Percentiles rank a stretch among this genome's conserved stretches.
Conservation (phyloP, 2,888 invertebrate species). For the Clanis bilineata region DNA sequence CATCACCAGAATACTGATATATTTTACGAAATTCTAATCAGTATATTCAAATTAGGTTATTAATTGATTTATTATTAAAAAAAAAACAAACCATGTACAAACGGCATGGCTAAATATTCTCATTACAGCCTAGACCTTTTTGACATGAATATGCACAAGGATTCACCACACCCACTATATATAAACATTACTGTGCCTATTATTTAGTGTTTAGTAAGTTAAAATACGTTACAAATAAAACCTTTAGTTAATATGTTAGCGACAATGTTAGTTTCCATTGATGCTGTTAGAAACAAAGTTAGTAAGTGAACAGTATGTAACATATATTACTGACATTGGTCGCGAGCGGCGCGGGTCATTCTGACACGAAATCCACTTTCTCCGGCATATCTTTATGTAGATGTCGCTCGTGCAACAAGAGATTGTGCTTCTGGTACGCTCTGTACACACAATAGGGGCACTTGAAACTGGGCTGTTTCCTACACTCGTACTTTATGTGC, state of each 20-base stretch:
- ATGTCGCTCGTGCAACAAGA: constrained; percentile 79
- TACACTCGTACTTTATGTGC: constrained; percentile 89
- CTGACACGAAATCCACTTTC: constrained; percentile 79
- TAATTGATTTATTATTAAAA: too few relatives aligned
- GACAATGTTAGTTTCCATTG: not conserved
- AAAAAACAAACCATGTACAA: too few relatives aligned
- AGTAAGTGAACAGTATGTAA: constrained; percentile 19
- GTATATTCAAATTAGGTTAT: too few relatives aligned
- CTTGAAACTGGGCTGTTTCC: constrained; percentile 86
- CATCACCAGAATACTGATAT: too few relatives aligned
- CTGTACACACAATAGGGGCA: constrained; percentile 86
- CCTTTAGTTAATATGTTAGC: not conserved
- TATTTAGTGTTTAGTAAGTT: not conserved
- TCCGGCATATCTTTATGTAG: constrained; percentile 80
- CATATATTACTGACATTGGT: constrained; percentile 65
- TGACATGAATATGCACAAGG: too few relatives aligned
- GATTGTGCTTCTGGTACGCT: constrained; percentile 85
- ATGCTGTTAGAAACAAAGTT: not conserved
- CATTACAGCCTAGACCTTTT: too few relatives aligned
- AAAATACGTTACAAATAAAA: not conserved
- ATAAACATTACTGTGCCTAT: not conserved
- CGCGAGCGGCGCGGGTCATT: constrained; percentile 66
- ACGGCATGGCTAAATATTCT: too few relatives aligned
- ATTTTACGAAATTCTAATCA: too few relatives aligned
- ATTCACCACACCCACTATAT: too few relatives aligned